Conservation (phyloP, 2,113 vertebrate genomes). For the Spheniscus mendiculus region DNA sequence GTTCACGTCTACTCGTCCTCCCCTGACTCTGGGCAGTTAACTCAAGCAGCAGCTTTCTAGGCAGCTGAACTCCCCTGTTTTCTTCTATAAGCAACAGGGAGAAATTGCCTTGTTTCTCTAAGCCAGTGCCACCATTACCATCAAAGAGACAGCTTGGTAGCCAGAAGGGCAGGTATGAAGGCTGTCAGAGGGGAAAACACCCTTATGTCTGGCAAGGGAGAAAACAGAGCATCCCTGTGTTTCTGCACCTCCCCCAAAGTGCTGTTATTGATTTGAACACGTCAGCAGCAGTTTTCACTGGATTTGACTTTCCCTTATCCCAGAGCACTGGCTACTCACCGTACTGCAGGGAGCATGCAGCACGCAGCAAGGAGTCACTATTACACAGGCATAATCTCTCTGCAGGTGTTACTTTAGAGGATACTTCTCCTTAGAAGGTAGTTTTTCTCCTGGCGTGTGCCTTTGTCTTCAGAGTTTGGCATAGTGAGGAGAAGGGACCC, state of each 20-base stretch:
- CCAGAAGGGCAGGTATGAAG: background rate
- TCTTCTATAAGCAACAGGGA: background rate
- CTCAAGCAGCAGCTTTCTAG: background rate
- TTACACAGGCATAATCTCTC: fast-evolving
- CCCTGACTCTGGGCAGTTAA: background rate
- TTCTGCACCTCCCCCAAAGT: background rate
- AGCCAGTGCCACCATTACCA: background rate
- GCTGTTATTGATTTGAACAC: background rate
- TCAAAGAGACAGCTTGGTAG: background rate
- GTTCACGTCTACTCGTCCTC: background rate
- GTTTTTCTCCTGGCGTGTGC: background rate
- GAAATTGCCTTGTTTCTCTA: background rate
- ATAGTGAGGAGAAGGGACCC: background rate
- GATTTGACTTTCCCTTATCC: background rate
- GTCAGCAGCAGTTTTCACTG: background rate
- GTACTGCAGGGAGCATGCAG: background rate
- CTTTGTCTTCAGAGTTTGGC: background rate
- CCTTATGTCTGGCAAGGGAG: background rate
- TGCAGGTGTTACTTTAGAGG: background rate
- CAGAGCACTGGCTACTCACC: background rate
- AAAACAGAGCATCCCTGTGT: background rate
- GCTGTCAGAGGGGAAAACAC: background rate
- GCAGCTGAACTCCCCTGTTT: background rate
- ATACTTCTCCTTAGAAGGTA: background rate
- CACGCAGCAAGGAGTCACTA: background rate